phyloP scores from a whole-genome alignment of 2,888 invertebrate genomes.

The Euphydryas editha region DNA sequence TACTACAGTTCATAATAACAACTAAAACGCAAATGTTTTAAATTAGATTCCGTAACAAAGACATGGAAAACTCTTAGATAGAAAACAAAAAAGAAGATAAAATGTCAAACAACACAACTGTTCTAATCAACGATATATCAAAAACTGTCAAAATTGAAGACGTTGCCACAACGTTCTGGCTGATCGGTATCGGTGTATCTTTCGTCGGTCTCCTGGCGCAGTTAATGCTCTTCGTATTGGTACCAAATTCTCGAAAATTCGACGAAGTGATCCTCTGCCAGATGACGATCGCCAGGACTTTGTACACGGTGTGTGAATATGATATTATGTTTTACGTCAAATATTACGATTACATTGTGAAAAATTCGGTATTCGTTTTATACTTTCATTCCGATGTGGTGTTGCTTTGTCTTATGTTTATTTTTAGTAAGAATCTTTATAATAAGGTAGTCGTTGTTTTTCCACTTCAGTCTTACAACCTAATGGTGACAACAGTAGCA shows the following conservation, averaged over 20 bases:
- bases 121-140: no score
- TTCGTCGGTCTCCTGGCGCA: conserved; percentile 52
- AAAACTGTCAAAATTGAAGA: conserved; percentile 18
- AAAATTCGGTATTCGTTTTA: conserved; percentile 43
- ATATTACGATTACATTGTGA: conserved; percentile 19
- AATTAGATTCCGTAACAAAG: not conserved
- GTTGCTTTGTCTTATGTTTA: conserved; percentile 62
- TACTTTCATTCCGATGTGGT: conserved; percentile 61
- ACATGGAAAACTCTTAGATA: not conserved
- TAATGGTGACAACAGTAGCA: conserved; percentile 46
- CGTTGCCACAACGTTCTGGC: conserved; percentile 49
- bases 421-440: conserved; percentile 66
- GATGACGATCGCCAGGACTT: conserved; percentile 57
- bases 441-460: conserved; percentile 65
- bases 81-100: not conserved
- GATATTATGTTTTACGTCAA: conserved; percentile 39
- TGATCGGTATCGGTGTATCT: conserved; percentile 56
- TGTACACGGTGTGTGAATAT: conserved; percentile 57
- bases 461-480: conserved; percentile 46
- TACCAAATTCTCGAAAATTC: conserved; percentile 56
- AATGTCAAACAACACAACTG: conserved; percentile 13
- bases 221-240: conserved; percentile 47
- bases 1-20: conserved; percentile 24
- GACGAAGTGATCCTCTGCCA: conserved; percentile 63
- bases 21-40: conserved; percentile 21